Evolutionary conservation across 2,888 invertebrate species (phyloP).

Genomic region (Drosophila picticornis): DNA sequence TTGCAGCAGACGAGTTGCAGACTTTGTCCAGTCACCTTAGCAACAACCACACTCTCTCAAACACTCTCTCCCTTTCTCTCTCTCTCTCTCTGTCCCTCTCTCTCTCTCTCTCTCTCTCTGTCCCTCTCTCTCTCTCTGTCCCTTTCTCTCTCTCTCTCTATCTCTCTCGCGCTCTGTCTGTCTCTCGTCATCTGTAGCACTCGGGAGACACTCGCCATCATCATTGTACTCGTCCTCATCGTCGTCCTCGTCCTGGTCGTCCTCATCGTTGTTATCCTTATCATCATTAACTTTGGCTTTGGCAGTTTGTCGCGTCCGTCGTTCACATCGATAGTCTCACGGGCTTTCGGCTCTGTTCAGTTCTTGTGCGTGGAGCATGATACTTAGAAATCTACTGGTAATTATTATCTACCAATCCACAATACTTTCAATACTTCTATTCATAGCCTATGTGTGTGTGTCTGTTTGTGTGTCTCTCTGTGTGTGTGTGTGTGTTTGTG

Average conservation of each 20-base stretch:
- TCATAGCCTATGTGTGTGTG: not conserved
- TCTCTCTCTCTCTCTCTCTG: not conserved
- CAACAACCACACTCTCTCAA: conserved; percentile 6
- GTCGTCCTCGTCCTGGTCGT: conserved; percentile 15
- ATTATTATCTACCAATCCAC: conserved; percentile 65
- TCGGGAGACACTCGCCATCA: conserved; percentile 1
- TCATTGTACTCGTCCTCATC: conserved; percentile 7
- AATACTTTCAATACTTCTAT: conserved; percentile 4
- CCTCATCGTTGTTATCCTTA: conserved; percentile 10
- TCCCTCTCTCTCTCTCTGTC: not conserved
- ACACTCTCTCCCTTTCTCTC: not conserved
- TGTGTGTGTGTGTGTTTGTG: not conserved
- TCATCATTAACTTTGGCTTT: conserved; percentile 29
- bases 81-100: no score
- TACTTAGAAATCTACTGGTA: conserved; percentile 74
- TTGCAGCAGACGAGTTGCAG: conserved; percentile 16
- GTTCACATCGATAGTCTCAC: conserved; percentile 12
- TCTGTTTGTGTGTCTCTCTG: not conserved
- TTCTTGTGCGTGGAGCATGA: conserved; percentile 47
- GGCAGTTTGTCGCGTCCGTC: conserved; percentile 14
- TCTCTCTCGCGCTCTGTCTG: not conserved
- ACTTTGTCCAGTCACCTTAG: conserved; percentile 23
- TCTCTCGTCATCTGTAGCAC: not conserved
- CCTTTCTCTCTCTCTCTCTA: not conserved
- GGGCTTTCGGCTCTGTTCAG: conserved; percentile 1